Evolutionary conservation across 2,888 invertebrate genomes (phyloP).

Genomic region (Timema cristinae): DNA sequence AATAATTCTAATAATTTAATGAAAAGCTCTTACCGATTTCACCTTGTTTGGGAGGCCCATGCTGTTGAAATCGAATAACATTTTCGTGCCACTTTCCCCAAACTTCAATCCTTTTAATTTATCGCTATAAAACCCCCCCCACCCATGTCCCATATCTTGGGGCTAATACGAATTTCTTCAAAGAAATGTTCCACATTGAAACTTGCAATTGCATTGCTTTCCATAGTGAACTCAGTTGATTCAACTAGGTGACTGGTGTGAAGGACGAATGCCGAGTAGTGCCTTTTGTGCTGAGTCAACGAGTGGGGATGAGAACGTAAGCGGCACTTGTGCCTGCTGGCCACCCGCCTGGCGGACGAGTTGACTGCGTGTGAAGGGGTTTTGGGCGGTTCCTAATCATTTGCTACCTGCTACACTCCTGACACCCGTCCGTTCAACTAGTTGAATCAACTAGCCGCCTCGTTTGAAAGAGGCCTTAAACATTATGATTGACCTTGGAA

Average conservation of each 20-base stretch:
- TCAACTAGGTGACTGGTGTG: too few relatives aligned
- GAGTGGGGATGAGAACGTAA: background rate
- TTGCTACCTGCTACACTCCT: constrained; percentile 5
- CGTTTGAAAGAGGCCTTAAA: constrained; percentile 3
- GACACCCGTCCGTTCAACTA: constrained; percentile 4
- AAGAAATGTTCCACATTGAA: too few relatives aligned
- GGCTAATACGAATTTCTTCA: background rate
- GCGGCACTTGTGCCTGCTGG: background rate
- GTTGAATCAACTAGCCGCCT: background rate
- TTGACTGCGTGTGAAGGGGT: constrained; percentile 2
- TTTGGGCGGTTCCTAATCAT: background rate
- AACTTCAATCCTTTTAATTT: background rate
- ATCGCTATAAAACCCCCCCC: background rate
- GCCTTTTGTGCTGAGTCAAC: background rate
- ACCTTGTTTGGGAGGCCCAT: constrained; percentile 3
- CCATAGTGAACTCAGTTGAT: too few relatives aligned
- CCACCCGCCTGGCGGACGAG: constrained; percentile 5
- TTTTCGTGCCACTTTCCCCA: background rate
- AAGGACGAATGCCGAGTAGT: too few relatives aligned
- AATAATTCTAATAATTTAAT: background rate
- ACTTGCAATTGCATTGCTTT: too few relatives aligned
- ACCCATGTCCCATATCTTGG: background rate
- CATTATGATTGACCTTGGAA: too few relatives aligned
- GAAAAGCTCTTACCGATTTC: background rate
- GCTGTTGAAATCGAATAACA: background rate